Conservation (phyloP, 2,797 vertebrate genomes). For the Danio choprae region DNA sequence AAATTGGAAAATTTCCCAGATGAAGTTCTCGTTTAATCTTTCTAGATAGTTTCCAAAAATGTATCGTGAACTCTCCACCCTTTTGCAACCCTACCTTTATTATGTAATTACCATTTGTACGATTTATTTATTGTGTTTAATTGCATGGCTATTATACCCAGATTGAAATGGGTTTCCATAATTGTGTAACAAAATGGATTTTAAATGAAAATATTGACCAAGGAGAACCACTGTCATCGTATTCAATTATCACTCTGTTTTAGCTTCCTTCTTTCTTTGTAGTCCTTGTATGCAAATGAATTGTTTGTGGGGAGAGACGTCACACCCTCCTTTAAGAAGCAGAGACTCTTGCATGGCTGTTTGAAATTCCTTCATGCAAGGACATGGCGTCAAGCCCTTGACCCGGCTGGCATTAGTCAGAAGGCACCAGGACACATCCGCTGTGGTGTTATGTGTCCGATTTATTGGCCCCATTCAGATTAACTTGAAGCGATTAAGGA, state of each 20-base stretch:
- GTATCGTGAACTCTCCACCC: too few relatives aligned
- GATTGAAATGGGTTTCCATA: too few relatives aligned
- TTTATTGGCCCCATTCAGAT: slow-evolving; percentile 39
- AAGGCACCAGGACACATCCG: slow-evolving; percentile 36
- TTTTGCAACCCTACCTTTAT: too few relatives aligned
- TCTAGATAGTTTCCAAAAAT: too few relatives aligned
- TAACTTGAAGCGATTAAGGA: slow-evolving; percentile 24
- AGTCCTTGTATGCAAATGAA: slow-evolving; percentile 46
- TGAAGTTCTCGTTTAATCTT: too few relatives aligned
- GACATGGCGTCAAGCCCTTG: slow-evolving; percentile 38
- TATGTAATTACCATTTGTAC: too few relatives aligned
- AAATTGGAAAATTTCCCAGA: too few relatives aligned
- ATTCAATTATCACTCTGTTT: slow-evolving; percentile 45
- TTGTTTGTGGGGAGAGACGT: slow-evolving; percentile 44
- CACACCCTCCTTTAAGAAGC: slow-evolving; percentile 24
- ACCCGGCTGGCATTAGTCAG: slow-evolving; percentile 27
- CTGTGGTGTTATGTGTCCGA: slow-evolving; percentile 33
- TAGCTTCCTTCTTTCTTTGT: slow-evolving; percentile 30
- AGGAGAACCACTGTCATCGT: slow-evolving; percentile 24
- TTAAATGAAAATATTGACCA: neutral
- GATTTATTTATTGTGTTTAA: too few relatives aligned
- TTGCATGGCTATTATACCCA: too few relatives aligned
- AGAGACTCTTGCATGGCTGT: slow-evolving; percentile 2
- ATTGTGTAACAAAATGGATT: too few relatives aligned
- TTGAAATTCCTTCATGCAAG: slow-evolving; percentile 26